A percentile compares a stretch with the other conserved stretches of the same genome.
Conservation (phyloP, 2,113 vertebrate species). For the Cichladusa arquata region DNA sequence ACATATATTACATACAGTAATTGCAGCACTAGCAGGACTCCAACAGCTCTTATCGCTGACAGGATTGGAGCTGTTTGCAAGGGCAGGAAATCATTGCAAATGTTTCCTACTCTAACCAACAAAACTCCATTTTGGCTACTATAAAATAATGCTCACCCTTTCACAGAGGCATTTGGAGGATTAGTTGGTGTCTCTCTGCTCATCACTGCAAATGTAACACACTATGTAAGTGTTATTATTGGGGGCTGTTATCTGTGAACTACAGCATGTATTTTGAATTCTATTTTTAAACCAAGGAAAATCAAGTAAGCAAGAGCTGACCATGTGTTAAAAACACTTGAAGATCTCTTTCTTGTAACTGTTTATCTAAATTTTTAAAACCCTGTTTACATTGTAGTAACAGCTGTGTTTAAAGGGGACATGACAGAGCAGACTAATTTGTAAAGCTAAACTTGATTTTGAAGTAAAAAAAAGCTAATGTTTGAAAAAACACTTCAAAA, state of each 20-base stretch:
- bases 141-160: neutral
- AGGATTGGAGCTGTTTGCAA: neutral
- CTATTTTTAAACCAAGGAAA: slow-evolving; percentile 69
- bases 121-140: neutral
- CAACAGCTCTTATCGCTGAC: neutral
- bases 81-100: neutral
- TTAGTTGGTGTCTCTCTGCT: slow-evolving; percentile 5
- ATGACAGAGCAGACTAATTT: slow-evolving; percentile 79
- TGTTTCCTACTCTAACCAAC: neutral
- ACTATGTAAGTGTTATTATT: neutral
- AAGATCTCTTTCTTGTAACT: slow-evolving; percentile 73
- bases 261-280: slow-evolving; percentile 70
- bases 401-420: slow-evolving; percentile 83
- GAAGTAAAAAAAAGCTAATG: slow-evolving; percentile 66
- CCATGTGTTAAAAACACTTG: slow-evolving; percentile 80
- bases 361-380: slow-evolving; percentile 79
- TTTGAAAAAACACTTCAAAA: slow-evolving; percentile 82
- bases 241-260: slow-evolving; percentile 68
- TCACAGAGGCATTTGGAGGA: neutral
- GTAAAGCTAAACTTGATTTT: slow-evolving; percentile 79
- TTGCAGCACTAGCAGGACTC: neutral
- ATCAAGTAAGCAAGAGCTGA: slow-evolving; percentile 72
- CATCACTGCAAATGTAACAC: neutral
- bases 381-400: slow-evolving; percentile 78
- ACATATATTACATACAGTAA: neutral